A percentile compares a stretch with the other conserved stretches of the same genome.
phyloP scores from a whole-genome alignment of 2,888 invertebrate species.

The Chloroclystis v-ata region DNA sequence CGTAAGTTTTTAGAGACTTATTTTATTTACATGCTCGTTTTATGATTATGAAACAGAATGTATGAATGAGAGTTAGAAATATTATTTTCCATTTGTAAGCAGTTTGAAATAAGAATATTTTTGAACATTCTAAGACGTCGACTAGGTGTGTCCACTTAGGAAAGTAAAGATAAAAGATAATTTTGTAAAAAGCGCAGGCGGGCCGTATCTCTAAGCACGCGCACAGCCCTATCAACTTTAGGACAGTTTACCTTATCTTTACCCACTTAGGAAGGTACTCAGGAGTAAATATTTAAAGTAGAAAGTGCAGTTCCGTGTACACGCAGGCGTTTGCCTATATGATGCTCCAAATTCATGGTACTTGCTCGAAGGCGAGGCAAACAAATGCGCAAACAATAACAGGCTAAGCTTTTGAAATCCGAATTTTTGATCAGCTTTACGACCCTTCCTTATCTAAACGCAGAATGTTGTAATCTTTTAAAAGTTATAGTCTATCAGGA shows the following conservation, averaged over 20 bases:
- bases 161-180: constrained; percentile 56
- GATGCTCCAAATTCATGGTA: constrained; percentile 60
- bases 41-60: too few relatives aligned
- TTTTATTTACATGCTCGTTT: too few relatives aligned
- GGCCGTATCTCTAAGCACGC: constrained; percentile 41
- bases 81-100: constrained; percentile 5
- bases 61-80: too few relatives aligned
- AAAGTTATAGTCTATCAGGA: constrained; percentile 23
- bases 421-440: constrained; percentile 30
- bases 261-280: constrained; percentile 55
- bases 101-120: constrained; percentile 24
- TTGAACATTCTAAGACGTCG: constrained; percentile 18
- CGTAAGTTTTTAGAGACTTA: too few relatives aligned
- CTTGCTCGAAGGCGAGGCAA: constrained; percentile 43
- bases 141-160: constrained; percentile 49
- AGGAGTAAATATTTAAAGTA: constrained; percentile 72
- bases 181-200: constrained; percentile 56
- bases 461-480: constrained; percentile 26
- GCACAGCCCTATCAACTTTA: constrained; percentile 55
- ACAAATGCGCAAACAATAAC: constrained; percentile 48
- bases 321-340: constrained; percentile 57
- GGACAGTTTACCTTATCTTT: constrained; percentile 72
- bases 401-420: constrained; percentile 29
- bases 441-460: constrained; percentile 25
- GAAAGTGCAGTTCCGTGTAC: constrained; percentile 77